Base-by-base conservation (phyloP, 2,113 vertebrate genomes). In the Fukomys damarensis region DNA sequence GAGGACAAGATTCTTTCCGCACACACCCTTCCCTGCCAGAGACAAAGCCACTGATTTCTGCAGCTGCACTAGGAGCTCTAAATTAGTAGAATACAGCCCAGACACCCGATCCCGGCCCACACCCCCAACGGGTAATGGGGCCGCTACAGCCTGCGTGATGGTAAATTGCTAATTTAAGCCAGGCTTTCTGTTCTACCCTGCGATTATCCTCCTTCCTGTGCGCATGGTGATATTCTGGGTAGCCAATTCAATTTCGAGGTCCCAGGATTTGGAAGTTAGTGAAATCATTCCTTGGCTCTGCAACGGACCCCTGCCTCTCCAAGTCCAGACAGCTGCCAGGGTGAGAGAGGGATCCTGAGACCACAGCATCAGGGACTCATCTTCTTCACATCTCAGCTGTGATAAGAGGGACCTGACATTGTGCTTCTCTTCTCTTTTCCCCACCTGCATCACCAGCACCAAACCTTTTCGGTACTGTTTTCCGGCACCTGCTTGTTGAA, bases 221-320 rank as follows among this genome's bases (percentile, higher is more conserved):
- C 76, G 4, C 70, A 84, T 41, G 96, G 68, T 54, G 95, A 95
- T 90, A 43, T 86, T 96, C 93, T 35, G 76, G 56, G 92, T 6
- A 93, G 89, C 65, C 97, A 97, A 98, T 97, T 98, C 83, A 93
- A 98, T 97, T 97, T 95, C 11, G 66, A 96, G 77, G 93, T 90
- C 86, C 95, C 93, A 96, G 96, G 93, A 95, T 93, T 91, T 96
- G 22, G 89, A 83, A 32, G 43, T 87, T 97, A 98, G 97, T 95
- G 65, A 97, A 96, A 97, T 97, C 95, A 97, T 24, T 85, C 86
- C 28, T 93, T 87, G 88, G 74, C 89, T 95, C 79, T 20, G 56
- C 95, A 83, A 83, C 26, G 52, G 90, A 16, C 91, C 88, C 70
- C 94, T 70, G 92, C 91, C 93, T 96, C 86, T 92, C 66, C 28